Conservation (phyloP, 2,888 invertebrate genomes). For the Lochmaea capreae region DNA sequence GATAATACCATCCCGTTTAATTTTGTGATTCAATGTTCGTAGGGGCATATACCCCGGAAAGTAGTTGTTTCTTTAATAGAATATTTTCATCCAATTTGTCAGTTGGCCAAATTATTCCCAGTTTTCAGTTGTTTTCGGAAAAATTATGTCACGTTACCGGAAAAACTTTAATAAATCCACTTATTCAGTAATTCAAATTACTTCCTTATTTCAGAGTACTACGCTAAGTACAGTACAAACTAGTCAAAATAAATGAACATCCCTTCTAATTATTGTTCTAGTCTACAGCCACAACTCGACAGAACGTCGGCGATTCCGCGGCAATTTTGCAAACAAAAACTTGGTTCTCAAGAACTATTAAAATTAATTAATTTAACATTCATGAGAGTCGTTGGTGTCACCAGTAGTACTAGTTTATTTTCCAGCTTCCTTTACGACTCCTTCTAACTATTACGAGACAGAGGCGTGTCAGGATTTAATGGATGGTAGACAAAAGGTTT, state of each 20-base stretch:
- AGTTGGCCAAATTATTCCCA: too few relatives aligned
- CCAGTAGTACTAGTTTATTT: slow-evolving; percentile 31
- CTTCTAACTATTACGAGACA: slow-evolving; percentile 22
- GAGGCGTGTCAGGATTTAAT: slow-evolving; percentile 8
- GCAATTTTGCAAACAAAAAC: slow-evolving; percentile 42
- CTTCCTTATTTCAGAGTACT: background rate
- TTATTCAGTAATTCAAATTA: background rate
- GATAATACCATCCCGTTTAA: too few relatives aligned
- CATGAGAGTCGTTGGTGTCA: slow-evolving; percentile 36
- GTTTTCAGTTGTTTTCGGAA: too few relatives aligned
- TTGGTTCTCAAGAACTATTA: slow-evolving; percentile 42
- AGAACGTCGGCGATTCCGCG: background rate
- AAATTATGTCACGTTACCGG: too few relatives aligned
- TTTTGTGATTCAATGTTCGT: too few relatives aligned
- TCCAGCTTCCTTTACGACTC: slow-evolving; percentile 37
- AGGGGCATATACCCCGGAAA: too few relatives aligned
- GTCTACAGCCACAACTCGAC: background rate
- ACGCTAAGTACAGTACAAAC: background rate
- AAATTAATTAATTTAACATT: slow-evolving; percentile 49
- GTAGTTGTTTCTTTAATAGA: too few relatives aligned
- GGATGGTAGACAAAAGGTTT: background rate
- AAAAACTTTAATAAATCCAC: too few relatives aligned
- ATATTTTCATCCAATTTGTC: too few relatives aligned
- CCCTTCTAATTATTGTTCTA: slow-evolving; percentile 28
- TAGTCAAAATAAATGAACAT: slow-evolving; percentile 18